Evolutionary conservation across 2,888 invertebrate genomes (phyloP).

Genomic region (Anarsia innoxiella): DNA sequence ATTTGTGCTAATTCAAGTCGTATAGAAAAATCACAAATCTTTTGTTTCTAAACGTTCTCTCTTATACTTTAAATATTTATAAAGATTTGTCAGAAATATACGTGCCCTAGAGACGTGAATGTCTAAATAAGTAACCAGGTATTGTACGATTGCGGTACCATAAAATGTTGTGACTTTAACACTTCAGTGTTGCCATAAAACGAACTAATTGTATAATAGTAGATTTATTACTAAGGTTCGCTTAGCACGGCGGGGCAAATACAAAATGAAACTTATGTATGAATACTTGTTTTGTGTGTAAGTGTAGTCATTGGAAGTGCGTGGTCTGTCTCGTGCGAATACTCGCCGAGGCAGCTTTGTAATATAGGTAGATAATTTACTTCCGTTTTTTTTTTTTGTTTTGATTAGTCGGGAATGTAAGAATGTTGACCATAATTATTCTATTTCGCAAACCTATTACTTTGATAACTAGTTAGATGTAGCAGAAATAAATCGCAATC

Average conservation of each 20-base stretch:
- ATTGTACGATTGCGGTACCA: no score
- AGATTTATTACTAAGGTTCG: constrained; percentile 21
- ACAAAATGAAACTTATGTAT: constrained; percentile 8
- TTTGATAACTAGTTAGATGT: no score
- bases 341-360: constrained; percentile 22
- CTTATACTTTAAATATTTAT: no score
- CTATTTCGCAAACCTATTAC: no score
- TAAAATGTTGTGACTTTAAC: no score
- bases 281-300: constrained; percentile 24
- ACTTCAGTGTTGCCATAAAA: constrained; percentile 13
- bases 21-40: no score
- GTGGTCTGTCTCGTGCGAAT: constrained; percentile 15
- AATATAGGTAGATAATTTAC: constrained; percentile 42
- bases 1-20: no score
- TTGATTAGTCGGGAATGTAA: constrained; percentile 19
- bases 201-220: constrained; percentile 1
- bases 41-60: no score
- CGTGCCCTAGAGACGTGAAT: no score
- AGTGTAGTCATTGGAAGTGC: constrained; percentile 19
- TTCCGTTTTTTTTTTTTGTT: constrained; percentile 16
- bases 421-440: constrained; percentile 1
- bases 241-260: constrained; percentile 47
- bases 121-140: no score
- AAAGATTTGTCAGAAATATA: no score
- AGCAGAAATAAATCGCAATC: no score